These are phyloP conservation scores for Hydrochoerus hydrochaeris DNA, from an alignment of 2,113 vertebrate genomes.

Conservation along the genomic window DNA sequence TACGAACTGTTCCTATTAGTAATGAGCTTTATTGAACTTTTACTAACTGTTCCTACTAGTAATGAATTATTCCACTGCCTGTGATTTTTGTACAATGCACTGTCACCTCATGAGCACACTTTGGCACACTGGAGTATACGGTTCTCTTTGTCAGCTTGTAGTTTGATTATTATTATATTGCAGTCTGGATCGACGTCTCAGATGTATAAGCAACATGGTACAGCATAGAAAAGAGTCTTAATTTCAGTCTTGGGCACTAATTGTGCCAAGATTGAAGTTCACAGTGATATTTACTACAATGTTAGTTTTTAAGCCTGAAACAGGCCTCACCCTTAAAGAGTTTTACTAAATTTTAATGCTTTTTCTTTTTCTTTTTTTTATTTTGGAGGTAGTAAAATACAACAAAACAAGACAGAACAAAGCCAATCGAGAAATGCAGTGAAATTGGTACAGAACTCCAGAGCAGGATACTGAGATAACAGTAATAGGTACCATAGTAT, in stretches of 20 bases:
- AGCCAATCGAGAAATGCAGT: too few relatives aligned
- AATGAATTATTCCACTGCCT: background rate
- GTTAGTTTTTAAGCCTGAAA: background rate
- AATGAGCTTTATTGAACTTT: too few relatives aligned
- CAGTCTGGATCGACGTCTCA: background rate
- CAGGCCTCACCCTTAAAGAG: background rate
- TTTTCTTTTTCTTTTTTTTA: background rate
- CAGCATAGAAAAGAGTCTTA: background rate
- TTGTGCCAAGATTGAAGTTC: background rate
- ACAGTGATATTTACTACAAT: background rate
- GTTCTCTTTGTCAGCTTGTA: background rate
- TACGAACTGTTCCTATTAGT: background rate
- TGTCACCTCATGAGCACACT: background rate
- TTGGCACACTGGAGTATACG: fast-evolving
- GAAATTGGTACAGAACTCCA: too few relatives aligned
- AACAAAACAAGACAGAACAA: too few relatives aligned
- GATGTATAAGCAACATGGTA: background rate
- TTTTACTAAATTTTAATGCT: background rate
- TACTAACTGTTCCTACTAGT: background rate
- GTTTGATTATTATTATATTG: background rate
- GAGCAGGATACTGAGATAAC: too few relatives aligned
- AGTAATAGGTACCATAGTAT: too few relatives aligned
- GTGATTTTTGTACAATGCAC: background rate
- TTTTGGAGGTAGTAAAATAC: too few relatives aligned
- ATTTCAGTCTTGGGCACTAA: background rate